Evolutionary conservation across 2,797 vertebrate species (phyloP).

Genomic region (Eospalax fontanierii): DNA sequence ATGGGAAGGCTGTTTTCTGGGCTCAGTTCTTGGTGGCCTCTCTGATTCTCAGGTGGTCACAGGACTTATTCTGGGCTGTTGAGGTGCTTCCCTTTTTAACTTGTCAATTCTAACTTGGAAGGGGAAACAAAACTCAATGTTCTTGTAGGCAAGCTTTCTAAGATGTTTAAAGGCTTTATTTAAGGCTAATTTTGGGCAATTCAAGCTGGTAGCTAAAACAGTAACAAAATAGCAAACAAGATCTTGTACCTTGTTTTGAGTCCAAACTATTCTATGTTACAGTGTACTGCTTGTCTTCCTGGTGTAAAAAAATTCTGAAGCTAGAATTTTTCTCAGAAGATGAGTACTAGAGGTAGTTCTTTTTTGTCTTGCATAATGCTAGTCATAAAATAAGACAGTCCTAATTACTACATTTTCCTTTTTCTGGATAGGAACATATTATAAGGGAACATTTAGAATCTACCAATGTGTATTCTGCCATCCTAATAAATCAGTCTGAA

Average conservation of each 20-base stretch:
- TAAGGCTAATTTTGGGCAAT: not conserved
- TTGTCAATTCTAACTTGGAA: conserved; percentile 3
- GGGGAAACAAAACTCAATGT: not conserved
- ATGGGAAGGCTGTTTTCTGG: not conserved
- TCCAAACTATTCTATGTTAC: not conserved
- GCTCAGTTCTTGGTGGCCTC: not conserved
- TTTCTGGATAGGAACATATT: conserved; percentile 64
- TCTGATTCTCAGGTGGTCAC: not conserved
- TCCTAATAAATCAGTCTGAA: conserved; percentile 66
- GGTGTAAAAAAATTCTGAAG: conserved; percentile 22
- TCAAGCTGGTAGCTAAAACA: conserved; percentile 13
- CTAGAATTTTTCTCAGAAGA: conserved; percentile 42
- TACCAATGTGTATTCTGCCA: conserved; percentile 24
- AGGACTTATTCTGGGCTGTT: not conserved
- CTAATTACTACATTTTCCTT: conserved; percentile 74
- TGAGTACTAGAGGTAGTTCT: conserved; percentile 10
- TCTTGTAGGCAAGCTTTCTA: not conserved
- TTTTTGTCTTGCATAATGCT: conserved; percentile 49
- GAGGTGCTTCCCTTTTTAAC: not conserved
- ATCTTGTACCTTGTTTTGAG: conserved; percentile 32
- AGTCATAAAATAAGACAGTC: conserved; percentile 67
- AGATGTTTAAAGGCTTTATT: conserved; percentile 35
- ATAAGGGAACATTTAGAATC: conserved; percentile 56
- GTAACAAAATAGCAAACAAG: conserved; percentile 20
- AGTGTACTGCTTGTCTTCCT: conserved; percentile 30